A percentile compares a stretch with the other conserved stretches of the same genome.
Evolutionary conservation across 2,113 vertebrate species (phyloP).

Genomic region (Zosterops pallidus): DNA sequence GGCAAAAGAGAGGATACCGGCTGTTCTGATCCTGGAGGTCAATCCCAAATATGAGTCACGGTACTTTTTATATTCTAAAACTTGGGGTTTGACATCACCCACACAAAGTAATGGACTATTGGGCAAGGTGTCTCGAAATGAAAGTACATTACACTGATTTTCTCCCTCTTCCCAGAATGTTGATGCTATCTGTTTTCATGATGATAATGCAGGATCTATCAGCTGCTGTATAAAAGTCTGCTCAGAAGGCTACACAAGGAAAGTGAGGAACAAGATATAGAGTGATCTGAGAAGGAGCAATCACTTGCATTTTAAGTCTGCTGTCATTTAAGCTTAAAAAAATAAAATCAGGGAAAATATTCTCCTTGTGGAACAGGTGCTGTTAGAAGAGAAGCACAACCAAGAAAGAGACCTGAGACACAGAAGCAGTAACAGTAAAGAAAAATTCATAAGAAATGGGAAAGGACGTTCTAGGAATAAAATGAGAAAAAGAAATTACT

Average conservation of each 20-base stretch:
- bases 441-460: neutral
- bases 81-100: neutral
- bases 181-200: neutral
- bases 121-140: neutral
- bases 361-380: neutral
- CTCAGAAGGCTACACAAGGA: neutral
- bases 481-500: slow-evolving; percentile 56
- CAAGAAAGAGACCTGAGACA: neutral
- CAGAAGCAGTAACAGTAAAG: neutral
- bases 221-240: neutral
- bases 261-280: neutral
- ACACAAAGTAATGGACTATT: neutral
- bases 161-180: neutral
- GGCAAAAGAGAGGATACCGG: neutral
- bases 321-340: neutral
- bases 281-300: neutral
- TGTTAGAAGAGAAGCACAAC: neutral
- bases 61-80: neutral
- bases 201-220: neutral
- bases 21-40: neutral
- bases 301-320: neutral
- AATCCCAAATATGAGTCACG: neutral
- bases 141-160: neutral
- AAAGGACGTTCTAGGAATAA: neutral
- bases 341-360: neutral